Percentiles rank a stretch among this genome's conserved stretches.
phyloP scores from a whole-genome alignment of 2,888 invertebrate genomes.

The Macaria liturata region DNA sequence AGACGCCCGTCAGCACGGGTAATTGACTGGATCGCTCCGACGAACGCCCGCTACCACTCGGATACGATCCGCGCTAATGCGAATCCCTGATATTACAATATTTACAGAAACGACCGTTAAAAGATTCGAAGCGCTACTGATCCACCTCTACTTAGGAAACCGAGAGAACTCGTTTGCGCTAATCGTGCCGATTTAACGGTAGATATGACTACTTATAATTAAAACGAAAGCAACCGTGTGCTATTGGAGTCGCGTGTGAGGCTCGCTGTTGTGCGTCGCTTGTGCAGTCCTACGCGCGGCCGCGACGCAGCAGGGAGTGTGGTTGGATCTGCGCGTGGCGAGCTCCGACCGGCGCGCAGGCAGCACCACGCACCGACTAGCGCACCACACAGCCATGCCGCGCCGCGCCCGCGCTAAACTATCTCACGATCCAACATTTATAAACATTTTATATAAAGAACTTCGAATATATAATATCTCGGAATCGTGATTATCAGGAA shows the following conservation, averaged over 20 bases:
- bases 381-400: background rate
- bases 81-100: slow-evolving; percentile 74
- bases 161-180: slow-evolving; percentile 71
- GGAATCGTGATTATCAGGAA: slow-evolving; percentile 68
- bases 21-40: slow-evolving; percentile 76
- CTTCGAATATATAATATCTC: slow-evolving; percentile 65
- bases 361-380: background rate
- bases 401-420: slow-evolving; percentile 47
- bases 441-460: slow-evolving; percentile 63
- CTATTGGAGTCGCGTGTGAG: slow-evolving; percentile 71
- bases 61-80: slow-evolving; percentile 69
- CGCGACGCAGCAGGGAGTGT: slow-evolving; percentile 11
- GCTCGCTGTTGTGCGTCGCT: slow-evolving; percentile 70
- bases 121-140: slow-evolving; percentile 76
- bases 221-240: slow-evolving; percentile 78
- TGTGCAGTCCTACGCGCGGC: slow-evolving; percentile 43
- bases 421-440: slow-evolving; percentile 61
- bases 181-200: slow-evolving; percentile 70
- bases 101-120: slow-evolving; percentile 68
- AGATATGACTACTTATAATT: slow-evolving; percentile 76
- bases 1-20: slow-evolving; percentile 64
- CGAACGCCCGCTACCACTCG: slow-evolving; percentile 54
- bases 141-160: slow-evolving; percentile 79
- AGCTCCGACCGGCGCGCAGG: background rate
- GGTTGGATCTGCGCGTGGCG: no score